These are phyloP conservation scores for Blennius ocellaris DNA, from an alignment of 2,113 vertebrate species.

Conservation along the genomic window DNA sequence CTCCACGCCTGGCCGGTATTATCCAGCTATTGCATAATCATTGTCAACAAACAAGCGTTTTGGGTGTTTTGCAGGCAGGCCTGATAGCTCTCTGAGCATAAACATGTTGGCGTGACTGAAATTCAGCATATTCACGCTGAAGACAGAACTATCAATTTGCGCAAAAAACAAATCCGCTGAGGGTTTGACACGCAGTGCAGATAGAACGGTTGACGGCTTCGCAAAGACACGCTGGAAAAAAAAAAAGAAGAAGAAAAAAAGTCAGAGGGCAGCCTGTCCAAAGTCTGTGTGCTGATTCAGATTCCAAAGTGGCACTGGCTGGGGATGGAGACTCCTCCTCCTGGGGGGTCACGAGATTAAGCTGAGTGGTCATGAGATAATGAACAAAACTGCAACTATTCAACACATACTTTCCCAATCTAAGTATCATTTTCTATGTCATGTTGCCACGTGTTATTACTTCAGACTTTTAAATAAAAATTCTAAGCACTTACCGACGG, in stretches of 20 bases:
- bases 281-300: background rate
- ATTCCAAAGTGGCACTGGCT: background rate
- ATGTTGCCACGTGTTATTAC: background rate
- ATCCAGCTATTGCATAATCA: constrained; percentile 5
- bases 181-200: background rate
- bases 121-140: background rate
- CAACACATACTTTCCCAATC: background rate
- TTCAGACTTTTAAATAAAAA: no score
- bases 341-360: background rate
- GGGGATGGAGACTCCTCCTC: background rate
- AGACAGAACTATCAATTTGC: background rate
- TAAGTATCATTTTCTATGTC: background rate
- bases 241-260: no score
- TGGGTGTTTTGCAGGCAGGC: background rate
- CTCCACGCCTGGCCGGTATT: background rate
- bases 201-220: background rate
- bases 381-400: background rate
- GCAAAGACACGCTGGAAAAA: background rate
- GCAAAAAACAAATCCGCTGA: background rate
- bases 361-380: constrained; percentile 3
- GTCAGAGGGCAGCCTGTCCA: background rate
- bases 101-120: background rate
- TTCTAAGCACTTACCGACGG: no score
- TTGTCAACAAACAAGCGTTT: constrained; percentile 3
- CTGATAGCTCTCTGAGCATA: background rate